Conservation (phyloP, 2,888 invertebrate species). For the Cetonia aurata region DNA sequence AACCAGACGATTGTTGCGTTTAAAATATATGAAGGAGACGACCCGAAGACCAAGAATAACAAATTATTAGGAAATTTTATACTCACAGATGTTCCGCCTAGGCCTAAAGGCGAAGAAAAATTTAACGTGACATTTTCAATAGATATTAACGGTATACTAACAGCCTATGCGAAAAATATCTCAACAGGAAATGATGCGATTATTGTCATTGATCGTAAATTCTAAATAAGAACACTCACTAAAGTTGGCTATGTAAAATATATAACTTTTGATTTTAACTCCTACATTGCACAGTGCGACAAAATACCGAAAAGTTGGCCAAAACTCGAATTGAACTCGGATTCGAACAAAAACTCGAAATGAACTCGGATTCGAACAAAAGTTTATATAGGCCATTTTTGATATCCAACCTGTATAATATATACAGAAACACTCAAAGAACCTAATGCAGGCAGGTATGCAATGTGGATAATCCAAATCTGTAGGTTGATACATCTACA, state of each 20-base stretch:
- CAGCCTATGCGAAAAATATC: conserved; percentile 4
- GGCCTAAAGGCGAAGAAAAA: conserved; percentile 3
- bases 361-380: too few species aligned
- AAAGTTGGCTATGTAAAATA: neutral
- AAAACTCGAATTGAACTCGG: too few species aligned
- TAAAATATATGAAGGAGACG: conserved; percentile 34
- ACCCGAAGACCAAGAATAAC: conserved; percentile 2
- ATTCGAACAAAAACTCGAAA: too few species aligned
- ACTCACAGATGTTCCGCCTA: conserved; percentile 3
- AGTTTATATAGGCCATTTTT: too few species aligned
- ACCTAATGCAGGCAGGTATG: too few species aligned
- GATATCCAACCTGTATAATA: too few species aligned
- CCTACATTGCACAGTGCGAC: too few species aligned
- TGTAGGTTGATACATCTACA: too few species aligned
- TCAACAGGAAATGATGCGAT: conserved; percentile 9
- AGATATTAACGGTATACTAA: conserved; percentile 28
- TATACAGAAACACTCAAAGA: too few species aligned
- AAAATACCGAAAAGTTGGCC: too few species aligned
- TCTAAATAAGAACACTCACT: neutral
- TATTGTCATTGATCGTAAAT: conserved; percentile 7
- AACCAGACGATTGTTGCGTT: conserved; percentile 43
- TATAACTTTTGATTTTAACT: too few species aligned
- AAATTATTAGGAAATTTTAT: conserved; percentile 27
- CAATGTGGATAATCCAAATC: too few species aligned
- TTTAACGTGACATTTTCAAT: conserved; percentile 32